A percentile compares a stretch with the other conserved stretches of the same genome.
Conservation (phyloP, 2,113 vertebrate species). For the Passerina amoena region DNA sequence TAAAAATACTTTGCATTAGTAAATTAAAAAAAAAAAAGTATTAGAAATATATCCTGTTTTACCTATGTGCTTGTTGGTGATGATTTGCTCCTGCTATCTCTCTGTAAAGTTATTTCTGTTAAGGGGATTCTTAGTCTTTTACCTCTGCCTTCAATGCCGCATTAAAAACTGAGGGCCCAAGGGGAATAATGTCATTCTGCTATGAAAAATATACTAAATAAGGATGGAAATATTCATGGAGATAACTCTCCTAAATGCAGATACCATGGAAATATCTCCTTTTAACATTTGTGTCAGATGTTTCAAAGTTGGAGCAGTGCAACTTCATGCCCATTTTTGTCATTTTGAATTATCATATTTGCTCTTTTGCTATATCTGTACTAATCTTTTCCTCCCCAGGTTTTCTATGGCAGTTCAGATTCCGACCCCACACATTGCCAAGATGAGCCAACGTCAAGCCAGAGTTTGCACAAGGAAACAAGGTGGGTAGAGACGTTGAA, state of each 20-base stretch:
- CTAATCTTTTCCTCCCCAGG: not conserved
- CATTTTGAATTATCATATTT: slow-evolving; percentile 10
- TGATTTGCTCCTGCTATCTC: not conserved
- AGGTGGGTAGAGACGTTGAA: not conserved
- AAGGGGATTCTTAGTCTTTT: slow-evolving; percentile 44
- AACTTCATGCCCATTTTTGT: slow-evolving; percentile 53
- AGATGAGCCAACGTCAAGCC: not conserved
- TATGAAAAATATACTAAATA: slow-evolving; percentile 63
- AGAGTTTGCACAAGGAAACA: not conserved
- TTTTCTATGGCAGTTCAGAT: not conserved
- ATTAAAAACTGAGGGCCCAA: slow-evolving; percentile 46
- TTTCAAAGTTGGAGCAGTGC: slow-evolving; percentile 54
- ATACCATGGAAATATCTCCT: slow-evolving; percentile 63
- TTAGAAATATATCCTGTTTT: not conserved
- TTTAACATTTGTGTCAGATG: slow-evolving; percentile 67
- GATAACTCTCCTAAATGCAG: slow-evolving; percentile 55
- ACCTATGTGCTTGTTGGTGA: not conserved
- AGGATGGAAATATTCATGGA: slow-evolving; percentile 62
- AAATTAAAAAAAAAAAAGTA: not conserved
- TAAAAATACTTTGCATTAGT: not conserved
- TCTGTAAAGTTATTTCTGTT: slow-evolving; percentile 3
- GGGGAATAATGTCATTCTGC: slow-evolving; percentile 52
- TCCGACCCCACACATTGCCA: not conserved
- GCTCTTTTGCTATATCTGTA: not conserved
- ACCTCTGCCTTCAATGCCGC: slow-evolving; percentile 6